Conservation (phyloP, 2,888 invertebrate species). For the Serrognathus titanus region DNA sequence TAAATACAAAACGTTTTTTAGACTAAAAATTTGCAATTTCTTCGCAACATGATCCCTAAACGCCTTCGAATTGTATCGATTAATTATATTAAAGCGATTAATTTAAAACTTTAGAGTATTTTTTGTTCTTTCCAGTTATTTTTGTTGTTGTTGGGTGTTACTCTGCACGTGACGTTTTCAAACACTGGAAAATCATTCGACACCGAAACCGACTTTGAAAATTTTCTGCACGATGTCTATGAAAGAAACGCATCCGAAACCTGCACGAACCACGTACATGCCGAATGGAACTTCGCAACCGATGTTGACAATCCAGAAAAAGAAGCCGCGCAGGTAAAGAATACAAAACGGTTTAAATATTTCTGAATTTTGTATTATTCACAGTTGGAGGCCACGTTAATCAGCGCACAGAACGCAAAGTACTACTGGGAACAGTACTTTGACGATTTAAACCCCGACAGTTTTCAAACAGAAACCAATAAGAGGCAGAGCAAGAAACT, state of each 20-base stretch:
- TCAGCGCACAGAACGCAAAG: constrained; percentile 41
- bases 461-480: constrained; percentile 44
- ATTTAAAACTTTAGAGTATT: no score
- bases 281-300: not conserved
- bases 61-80: no score
- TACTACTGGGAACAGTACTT: constrained; percentile 45
- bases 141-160: not conserved
- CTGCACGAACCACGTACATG: not conserved
- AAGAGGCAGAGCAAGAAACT: constrained; percentile 48
- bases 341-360: no score
- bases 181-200: not conserved
- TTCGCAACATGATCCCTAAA: no score
- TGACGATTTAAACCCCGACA: constrained; percentile 36
- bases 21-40: no score
- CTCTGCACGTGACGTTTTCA: not conserved
- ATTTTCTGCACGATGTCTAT: constrained; percentile 3
- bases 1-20: no score
- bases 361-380: constrained; percentile 11
- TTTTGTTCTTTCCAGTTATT: no score
- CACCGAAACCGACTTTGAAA: not conserved
- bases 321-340: not conserved
- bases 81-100: no score
- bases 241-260: constrained; percentile 3
- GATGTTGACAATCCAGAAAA: constrained; percentile 1
- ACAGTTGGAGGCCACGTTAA: constrained; percentile 31